Percentiles rank a stretch among this genome's conserved stretches.
These are phyloP conservation scores for Poicephalus meyeri DNA, from an alignment of 2,113 vertebrate species.

Conservation along the genomic window DNA sequence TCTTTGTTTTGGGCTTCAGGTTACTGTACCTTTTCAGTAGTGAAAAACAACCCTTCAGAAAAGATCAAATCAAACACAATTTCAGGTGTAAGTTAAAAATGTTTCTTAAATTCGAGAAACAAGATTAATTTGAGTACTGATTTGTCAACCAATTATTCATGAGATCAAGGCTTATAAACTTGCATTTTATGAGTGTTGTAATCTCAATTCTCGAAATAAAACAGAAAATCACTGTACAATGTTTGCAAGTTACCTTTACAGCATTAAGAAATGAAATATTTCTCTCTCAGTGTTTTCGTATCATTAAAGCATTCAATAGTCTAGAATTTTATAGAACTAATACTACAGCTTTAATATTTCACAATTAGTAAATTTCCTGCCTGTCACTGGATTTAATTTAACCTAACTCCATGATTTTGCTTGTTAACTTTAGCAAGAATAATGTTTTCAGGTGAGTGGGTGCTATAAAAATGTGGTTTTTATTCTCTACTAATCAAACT, in stretches of 20 bases:
- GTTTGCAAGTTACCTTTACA: background rate
- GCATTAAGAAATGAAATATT: background rate
- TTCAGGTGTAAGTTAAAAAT: background rate
- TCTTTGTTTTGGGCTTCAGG: background rate
- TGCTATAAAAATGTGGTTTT: background rate
- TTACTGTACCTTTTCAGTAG: background rate
- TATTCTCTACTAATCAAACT: conserved; percentile 35
- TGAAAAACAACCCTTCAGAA: conserved; percentile 8
- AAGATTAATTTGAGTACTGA: background rate
- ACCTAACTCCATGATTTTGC: background rate
- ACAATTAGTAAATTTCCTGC: background rate
- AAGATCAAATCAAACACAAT: background rate
- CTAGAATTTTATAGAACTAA: background rate
- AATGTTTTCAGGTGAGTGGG: background rate
- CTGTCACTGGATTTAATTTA: background rate
- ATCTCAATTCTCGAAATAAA: background rate
- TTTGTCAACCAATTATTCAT: background rate
- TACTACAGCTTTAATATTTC: background rate
- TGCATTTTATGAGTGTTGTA: background rate
- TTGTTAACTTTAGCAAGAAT: conserved; percentile 35
- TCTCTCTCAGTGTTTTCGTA: background rate
- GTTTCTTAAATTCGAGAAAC: background rate
- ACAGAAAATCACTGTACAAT: background rate
- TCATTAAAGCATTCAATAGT: background rate
- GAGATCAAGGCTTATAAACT: background rate